Evolutionary conservation across 2,113 vertebrate genomes (phyloP).

Genomic region (Eubucco bourcierii): DNA sequence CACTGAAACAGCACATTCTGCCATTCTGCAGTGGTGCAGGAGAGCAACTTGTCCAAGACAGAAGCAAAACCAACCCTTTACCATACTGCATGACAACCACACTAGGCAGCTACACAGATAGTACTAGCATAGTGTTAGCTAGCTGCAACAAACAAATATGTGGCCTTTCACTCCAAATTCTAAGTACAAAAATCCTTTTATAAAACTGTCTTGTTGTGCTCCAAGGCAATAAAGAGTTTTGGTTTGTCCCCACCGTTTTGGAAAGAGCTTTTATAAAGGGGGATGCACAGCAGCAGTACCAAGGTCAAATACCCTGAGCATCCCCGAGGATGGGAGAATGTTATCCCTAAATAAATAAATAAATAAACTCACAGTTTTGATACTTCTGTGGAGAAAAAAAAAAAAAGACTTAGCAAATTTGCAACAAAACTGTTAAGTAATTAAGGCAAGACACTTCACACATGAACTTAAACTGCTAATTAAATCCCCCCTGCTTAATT

Average conservation of each 20-base stretch:
- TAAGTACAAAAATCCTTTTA: neutral
- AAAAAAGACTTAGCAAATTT: constrained; percentile 80
- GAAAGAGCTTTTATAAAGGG: neutral
- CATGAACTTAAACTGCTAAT: constrained; percentile 88
- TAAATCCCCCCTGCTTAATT: constrained; percentile 88
- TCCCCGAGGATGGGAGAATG: constrained; percentile 47
- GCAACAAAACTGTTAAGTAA: constrained; percentile 87
- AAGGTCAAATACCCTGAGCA: constrained; percentile 57
- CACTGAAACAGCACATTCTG: neutral
- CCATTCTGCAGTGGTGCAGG: neutral
- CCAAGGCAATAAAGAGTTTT: constrained; percentile 1
- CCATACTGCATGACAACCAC: neutral
- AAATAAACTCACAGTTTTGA: constrained; percentile 80
- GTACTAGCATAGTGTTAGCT: neutral
- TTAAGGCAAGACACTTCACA: constrained; percentile 85
- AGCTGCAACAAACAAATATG: neutral
- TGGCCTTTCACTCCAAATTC: neutral
- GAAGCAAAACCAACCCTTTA: neutral
- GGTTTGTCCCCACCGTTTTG: neutral
- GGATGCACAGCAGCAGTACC: neutral
- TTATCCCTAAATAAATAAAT: constrained; percentile 58
- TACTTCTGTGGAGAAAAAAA: constrained; percentile 67
- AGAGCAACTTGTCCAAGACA: neutral
- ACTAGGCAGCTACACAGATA: neutral
- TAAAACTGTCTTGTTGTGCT: neutral